These are phyloP conservation scores for Pristionchus entomophagus DNA, from an alignment of 2,888 invertebrate species.

Conservation along the genomic window DNA sequence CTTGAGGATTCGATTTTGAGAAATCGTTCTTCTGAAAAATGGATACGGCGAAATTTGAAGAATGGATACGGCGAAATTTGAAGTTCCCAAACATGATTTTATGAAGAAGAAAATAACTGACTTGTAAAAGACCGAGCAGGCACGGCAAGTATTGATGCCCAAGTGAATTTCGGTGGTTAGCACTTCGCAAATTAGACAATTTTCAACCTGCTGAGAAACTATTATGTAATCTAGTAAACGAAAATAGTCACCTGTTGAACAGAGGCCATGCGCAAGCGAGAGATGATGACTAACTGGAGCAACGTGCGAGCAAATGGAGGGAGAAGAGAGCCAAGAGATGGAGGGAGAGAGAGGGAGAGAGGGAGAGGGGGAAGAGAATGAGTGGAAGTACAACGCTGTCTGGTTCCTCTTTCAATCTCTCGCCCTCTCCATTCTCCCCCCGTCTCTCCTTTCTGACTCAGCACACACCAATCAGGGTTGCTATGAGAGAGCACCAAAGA, in stretches of 20 bases:
- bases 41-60: too few species aligned
- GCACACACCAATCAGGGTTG: background rate
- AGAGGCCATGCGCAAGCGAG: background rate
- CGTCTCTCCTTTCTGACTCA: slow-evolving; percentile 3
- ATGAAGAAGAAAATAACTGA: too few species aligned
- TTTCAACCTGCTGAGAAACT: background rate
- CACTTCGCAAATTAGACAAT: background rate
- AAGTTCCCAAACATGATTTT: too few species aligned
- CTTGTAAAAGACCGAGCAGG: slow-evolving; percentile 32
- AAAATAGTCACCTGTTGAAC: background rate
- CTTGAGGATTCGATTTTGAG: background rate
- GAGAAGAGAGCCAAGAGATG: too few species aligned
- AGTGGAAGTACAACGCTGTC: background rate
- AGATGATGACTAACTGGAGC: background rate
- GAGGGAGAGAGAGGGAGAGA: too few species aligned
- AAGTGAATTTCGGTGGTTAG: background rate
- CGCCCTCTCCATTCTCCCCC: background rate
- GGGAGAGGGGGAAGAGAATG: too few species aligned
- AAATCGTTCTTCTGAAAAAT: background rate
- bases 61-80: too few species aligned
- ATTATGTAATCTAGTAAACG: background rate
- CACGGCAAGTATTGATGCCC: background rate
- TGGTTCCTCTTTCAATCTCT: background rate
- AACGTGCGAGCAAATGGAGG: slow-evolving; percentile 19
- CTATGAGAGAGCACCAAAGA: background rate